Percentiles rank a stretch among this genome's conserved stretches.
Evolutionary conservation across 2,888 invertebrate genomes (phyloP).

Genomic region (Trisateles emortualis): DNA sequence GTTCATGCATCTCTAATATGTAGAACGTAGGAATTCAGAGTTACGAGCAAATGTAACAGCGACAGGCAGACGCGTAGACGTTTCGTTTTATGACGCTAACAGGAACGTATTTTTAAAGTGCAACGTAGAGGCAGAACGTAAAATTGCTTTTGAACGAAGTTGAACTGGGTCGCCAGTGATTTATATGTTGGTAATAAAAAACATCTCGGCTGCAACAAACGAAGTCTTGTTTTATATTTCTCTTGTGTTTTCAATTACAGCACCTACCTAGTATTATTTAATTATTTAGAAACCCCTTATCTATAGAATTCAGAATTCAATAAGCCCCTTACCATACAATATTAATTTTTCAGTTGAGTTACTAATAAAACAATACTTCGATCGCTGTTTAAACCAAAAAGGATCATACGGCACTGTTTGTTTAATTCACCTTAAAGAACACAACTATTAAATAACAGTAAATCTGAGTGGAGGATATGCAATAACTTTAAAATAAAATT

Average conservation of each 20-base stretch:
- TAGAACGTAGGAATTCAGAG: too few species aligned
- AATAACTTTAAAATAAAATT: neutral
- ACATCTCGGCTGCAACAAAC: slow-evolving; percentile 5
- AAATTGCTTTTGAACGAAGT: slow-evolving; percentile 25
- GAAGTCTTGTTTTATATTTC: neutral
- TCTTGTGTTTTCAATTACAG: neutral
- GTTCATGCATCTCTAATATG: too few species aligned
- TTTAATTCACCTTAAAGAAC: too few species aligned
- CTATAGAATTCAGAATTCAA: too few species aligned
- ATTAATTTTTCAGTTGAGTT: too few species aligned
- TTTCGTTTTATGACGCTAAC: slow-evolving; percentile 5
- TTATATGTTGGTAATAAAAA: slow-evolving; percentile 32
- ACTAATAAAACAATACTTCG: too few species aligned
- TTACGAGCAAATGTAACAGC: neutral
- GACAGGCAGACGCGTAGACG: slow-evolving; percentile 1
- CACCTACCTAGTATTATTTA: too few species aligned
- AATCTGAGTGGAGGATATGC: too few species aligned
- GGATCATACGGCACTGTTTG: too few species aligned
- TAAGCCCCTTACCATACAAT: too few species aligned
- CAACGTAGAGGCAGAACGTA: slow-evolving; percentile 24
- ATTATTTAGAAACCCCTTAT: neutral
- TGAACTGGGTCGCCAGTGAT: slow-evolving; percentile 23
- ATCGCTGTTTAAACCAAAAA: too few species aligned
- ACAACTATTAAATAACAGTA: too few species aligned
- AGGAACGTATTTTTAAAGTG: slow-evolving; percentile 27